Base-by-base conservation (phyloP, 2,113 vertebrate genomes). In the Orycteropus afer region DNA sequence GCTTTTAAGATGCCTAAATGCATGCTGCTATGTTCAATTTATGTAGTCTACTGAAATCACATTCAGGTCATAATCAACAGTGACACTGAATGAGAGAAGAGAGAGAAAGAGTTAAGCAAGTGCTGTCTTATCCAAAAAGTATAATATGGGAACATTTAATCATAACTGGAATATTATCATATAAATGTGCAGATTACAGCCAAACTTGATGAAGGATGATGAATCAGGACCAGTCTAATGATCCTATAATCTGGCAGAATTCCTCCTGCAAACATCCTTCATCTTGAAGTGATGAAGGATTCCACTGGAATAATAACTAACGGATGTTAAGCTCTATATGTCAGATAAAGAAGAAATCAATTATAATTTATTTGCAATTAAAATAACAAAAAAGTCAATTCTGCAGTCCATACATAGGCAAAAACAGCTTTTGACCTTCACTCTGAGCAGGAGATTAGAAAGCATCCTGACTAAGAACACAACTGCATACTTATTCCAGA, bases 131-230 rank as follows among this genome's bases (percentile, higher is more conserved):
- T 69, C 69, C 0, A 0, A 93, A 92, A 96, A 63, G 71, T 84
- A 71, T 69, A 92, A 80, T 83, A 83, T 79, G 29, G 37, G 63
- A 69, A 85, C 65, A 90, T 84, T 89, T 94, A 80, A 87, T 85
- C 59, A 94, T 87, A 94, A 96, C 80, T 87, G 27, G 80, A 82
- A 87, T 95, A 95, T 97, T 93, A 88, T 89, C 81, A 96, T 90
- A 88, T 82, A 90, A 97, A 97, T 97, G 95, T 79, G 55, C 32
- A 97, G 85, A 95, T 96, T 93, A 96, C 42, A 86, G 92, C 87
- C 67, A 97, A 95, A 77, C 22, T 59, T 94, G 89, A 92, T 94
- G 87, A 97, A 96, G n/a, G 74, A 90, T 95, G 85, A 95, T 94
- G 73, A 94, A 96, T 93, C 55, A 15, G 53, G 45, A 78, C 74